Conservation (phyloP, 2,888 invertebrate species). For the Leptothorax acervorum region DNA sequence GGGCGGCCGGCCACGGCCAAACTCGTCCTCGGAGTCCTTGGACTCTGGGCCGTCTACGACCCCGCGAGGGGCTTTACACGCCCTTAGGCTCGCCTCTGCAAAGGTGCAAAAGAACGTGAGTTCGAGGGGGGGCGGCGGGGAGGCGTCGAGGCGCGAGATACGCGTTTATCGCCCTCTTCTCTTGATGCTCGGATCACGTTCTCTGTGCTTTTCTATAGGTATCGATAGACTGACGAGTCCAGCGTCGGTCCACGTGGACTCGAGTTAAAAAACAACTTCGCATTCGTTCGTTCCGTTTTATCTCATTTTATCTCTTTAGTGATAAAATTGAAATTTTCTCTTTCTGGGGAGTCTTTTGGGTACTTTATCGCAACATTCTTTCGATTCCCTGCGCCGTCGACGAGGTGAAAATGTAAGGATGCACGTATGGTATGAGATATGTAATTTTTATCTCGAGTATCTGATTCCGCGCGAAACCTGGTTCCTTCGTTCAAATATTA, state of each 20-base stretch:
- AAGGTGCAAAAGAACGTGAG: slow-evolving; percentile 73
- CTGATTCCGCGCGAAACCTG: slow-evolving; percentile 33
- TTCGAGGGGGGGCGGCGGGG: slow-evolving; percentile 26
- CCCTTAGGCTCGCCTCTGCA: slow-evolving; percentile 69
- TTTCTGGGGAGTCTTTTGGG: background rate
- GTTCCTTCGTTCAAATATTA: slow-evolving; percentile 1
- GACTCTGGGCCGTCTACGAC: slow-evolving; percentile 65
- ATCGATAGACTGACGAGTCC: slow-evolving; percentile 25
- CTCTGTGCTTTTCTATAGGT: background rate
- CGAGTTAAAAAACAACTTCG: slow-evolving; percentile 21
- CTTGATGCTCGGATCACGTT: slow-evolving; percentile 1
- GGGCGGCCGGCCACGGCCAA: slow-evolving; percentile 64
- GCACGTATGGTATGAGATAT: slow-evolving; percentile 22
- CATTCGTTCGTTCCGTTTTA: slow-evolving; percentile 23
- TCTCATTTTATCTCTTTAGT: background rate
- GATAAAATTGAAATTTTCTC: slow-evolving; percentile 4
- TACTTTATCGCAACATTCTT: background rate
- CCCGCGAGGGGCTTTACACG: slow-evolving; percentile 71
- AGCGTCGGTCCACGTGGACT: background rate
- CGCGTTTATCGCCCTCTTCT: slow-evolving; percentile 28
- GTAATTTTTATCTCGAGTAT: slow-evolving; percentile 27
- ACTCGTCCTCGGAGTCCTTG: slow-evolving; percentile 70
- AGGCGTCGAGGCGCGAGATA: background rate
- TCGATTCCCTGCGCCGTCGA: background rate
- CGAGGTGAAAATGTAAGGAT: slow-evolving; percentile 23